These are phyloP conservation scores for Ctenomys sociabilis DNA, from an alignment of 2,113 vertebrate genomes.

Conservation along the genomic window DNA sequence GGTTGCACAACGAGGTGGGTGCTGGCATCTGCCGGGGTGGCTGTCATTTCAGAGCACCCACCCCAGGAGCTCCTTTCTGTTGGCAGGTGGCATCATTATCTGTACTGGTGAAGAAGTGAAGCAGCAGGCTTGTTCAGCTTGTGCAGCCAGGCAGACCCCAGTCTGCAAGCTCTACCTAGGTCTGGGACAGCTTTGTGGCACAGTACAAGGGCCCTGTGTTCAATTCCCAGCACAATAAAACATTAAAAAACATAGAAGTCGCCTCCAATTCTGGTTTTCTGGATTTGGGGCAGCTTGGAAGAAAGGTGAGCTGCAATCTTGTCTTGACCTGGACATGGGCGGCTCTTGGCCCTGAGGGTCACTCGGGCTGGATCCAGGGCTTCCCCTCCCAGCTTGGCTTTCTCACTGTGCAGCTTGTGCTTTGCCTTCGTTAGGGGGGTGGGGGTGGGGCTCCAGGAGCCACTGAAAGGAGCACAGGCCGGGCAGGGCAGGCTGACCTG, in stretches of 20 bases:
- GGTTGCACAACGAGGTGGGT: fast-evolving
- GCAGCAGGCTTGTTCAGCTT: neutral
- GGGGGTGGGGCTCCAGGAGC: neutral
- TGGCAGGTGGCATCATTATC: neutral
- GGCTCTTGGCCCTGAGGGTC: neutral
- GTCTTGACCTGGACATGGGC: neutral
- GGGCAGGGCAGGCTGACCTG: neutral
- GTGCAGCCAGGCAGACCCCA: neutral
- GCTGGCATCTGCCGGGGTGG: fast-evolving
- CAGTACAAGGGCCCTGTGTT: neutral
- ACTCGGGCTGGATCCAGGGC: neutral
- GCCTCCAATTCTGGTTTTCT: neutral
- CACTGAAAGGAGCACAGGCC: neutral
- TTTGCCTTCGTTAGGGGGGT: neutral
- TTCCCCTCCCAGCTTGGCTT: neutral
- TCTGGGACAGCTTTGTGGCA: neutral
- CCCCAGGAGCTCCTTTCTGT: neutral
- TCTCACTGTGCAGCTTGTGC: neutral
- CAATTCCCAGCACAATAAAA: neutral
- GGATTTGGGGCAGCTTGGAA: neutral
- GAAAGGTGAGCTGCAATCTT: neutral
- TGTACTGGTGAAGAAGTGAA: neutral
- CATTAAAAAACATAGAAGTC: neutral
- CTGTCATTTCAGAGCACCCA: neutral
- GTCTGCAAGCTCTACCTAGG: neutral